Conservation (phyloP, 53 echinoderm and acorn worm genomes). For the Paracentrotus lividus region DNA sequence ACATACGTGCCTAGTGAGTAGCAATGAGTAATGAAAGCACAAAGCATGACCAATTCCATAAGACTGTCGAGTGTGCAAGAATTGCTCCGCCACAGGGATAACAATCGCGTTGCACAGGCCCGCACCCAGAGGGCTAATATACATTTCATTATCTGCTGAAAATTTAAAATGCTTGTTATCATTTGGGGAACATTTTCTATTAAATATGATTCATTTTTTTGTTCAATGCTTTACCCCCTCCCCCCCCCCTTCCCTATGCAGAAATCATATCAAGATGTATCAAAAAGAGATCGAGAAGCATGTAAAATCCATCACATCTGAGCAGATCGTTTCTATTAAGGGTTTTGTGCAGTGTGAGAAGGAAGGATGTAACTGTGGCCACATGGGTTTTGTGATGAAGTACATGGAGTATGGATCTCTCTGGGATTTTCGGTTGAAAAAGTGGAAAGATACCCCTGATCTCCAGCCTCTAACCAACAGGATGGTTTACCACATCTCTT, state of each 20-base stretch:
- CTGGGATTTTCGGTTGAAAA: neutral
- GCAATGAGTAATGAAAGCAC: too few relatives aligned
- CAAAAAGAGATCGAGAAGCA: conserved; percentile 24
- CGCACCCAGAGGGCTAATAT: too few relatives aligned
- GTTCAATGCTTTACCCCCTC: too few relatives aligned
- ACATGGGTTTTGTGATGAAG: conserved; percentile 12
- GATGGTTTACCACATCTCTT: neutral
- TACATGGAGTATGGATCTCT: conserved; percentile 21
- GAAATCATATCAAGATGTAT: neutral
- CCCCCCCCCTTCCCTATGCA: neutral
- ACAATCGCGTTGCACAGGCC: too few relatives aligned
- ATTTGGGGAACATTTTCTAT: too few relatives aligned
- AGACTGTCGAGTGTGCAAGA: too few relatives aligned
- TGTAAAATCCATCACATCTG: neutral
- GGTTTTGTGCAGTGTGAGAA: conserved; percentile 7
- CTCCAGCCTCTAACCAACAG: conserved; percentile 12
- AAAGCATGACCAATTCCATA: too few relatives aligned
- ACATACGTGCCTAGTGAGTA: too few relatives aligned
- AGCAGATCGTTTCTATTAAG: neutral
- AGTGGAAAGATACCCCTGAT: neutral
- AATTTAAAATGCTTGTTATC: too few relatives aligned
- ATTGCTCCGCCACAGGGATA: too few relatives aligned
- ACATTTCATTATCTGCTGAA: too few relatives aligned
- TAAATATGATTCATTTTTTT: too few relatives aligned
- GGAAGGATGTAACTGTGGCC: neutral